Percentiles rank a stretch among this genome's conserved stretches.
Conservation (phyloP, 30 jellyfish, hydroid and myxozoan species). For the Catostylus mosaicus region DNA sequence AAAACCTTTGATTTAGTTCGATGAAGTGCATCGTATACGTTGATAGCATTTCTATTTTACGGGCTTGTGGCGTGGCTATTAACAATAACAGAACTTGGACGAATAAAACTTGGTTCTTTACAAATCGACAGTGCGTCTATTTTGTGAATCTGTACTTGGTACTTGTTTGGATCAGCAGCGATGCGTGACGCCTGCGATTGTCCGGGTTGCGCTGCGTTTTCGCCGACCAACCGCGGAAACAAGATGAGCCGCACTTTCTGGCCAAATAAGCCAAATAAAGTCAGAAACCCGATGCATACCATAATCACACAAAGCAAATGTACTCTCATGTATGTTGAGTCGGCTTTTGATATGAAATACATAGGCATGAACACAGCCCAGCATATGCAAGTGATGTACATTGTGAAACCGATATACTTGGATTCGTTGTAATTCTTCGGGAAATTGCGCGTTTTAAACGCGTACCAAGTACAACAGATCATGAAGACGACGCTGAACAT, state of each 20-base stretch:
- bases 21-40: no score
- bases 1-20: no score
- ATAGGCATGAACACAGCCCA: slow-evolving; percentile 96
- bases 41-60: not conserved
- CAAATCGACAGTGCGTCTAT: slow-evolving; percentile 52
- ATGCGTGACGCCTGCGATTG: slow-evolving; percentile 44
- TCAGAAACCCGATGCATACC: slow-evolving; percentile 75
- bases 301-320: slow-evolving; percentile 56
- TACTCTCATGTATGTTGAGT: slow-evolving; percentile 28
- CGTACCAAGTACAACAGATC: slow-evolving; percentile 86
- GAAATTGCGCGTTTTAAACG: slow-evolving; percentile 92
- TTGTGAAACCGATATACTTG: slow-evolving; percentile 87
- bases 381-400: slow-evolving; percentile 90
- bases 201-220: slow-evolving; percentile 7
- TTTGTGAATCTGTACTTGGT: slow-evolving; percentile 35
- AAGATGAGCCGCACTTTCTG: slow-evolving; percentile 63
- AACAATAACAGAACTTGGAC: slow-evolving; percentile 17
- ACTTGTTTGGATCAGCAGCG: slow-evolving; percentile 15
- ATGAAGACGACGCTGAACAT: slow-evolving; percentile 84
- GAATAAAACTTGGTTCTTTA: not conserved
- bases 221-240: slow-evolving; percentile 58
- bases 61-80: slow-evolving; percentile 15
- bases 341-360: slow-evolving; percentile 50
- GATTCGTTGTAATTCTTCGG: slow-evolving; percentile 98
- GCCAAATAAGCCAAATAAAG: slow-evolving; percentile 91